Percentiles rank a stretch among this genome's conserved stretches.
Conservation (phyloP, 1,140 invertebrate species). For the Rhagoletis pomonella region DNA sequence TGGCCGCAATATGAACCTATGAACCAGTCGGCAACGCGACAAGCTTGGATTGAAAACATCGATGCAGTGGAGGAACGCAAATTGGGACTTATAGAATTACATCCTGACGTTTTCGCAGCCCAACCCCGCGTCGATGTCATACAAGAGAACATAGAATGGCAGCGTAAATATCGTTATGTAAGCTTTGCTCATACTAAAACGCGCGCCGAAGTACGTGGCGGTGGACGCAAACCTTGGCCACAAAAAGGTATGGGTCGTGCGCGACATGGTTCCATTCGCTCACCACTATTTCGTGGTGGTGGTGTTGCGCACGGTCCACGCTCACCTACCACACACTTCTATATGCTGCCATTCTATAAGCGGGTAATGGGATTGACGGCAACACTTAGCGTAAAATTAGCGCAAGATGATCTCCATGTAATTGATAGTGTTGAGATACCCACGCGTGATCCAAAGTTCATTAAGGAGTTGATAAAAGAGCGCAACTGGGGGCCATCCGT, state of each 20-base stretch:
- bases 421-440: conserved; percentile 92
- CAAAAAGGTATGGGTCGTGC: conserved; percentile 95
- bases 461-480: conserved; percentile 86
- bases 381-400: conserved; percentile 91
- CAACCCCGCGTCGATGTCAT: conserved; percentile 93
- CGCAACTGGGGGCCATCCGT: conserved; percentile 97
- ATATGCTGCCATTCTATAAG: conserved; percentile 88
- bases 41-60: conserved; percentile 95
- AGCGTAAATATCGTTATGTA: conserved; percentile 87
- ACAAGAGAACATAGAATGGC: conserved; percentile 92
- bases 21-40: conserved; percentile 74
- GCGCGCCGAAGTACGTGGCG: conserved; percentile 89
- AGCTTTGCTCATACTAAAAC: conserved; percentile 83
- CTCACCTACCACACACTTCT: conserved; percentile 91
- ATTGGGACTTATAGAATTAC: conserved; percentile 88
- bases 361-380: conserved; percentile 87
- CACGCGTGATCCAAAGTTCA: conserved; percentile 85
- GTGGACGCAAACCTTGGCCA: conserved; percentile 94
- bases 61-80: conserved; percentile 87
- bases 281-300: conserved; percentile 88
- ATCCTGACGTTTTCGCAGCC: conserved; percentile 90
- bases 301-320: conserved; percentile 91
- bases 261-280: conserved; percentile 92
- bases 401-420: conserved; percentile 96
- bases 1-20: conserved; percentile 61